phyloP scores from a whole-genome alignment of 2,888 invertebrate genomes.

The Cylloceria caligata region DNA sequence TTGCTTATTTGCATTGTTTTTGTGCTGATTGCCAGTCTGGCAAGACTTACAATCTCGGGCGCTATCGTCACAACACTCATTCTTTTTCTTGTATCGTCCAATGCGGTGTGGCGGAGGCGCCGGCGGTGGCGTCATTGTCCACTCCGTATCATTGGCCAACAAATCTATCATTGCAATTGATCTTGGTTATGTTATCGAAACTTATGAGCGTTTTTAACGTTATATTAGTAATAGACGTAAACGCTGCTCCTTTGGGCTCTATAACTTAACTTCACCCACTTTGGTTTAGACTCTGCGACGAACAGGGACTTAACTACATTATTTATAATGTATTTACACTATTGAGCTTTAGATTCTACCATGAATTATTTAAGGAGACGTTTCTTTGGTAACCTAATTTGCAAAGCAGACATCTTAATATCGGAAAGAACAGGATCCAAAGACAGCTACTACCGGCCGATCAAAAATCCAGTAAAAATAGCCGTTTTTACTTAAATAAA shows the following conservation, averaged over 20 bases:
- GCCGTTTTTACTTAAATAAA: background rate
- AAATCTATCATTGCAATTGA: slow-evolving; percentile 78
- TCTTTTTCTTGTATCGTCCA: slow-evolving; percentile 84
- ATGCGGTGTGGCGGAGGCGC: slow-evolving; percentile 78
- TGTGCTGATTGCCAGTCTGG: slow-evolving; percentile 69
- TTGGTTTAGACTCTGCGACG: slow-evolving; percentile 45
- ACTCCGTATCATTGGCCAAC: slow-evolving; percentile 82
- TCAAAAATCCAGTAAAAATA: slow-evolving; percentile 1
- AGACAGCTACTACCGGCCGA: slow-evolving; percentile 45
- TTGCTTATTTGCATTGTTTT: slow-evolving; percentile 68
- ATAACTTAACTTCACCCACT: slow-evolving; percentile 17
- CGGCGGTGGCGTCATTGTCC: slow-evolving; percentile 79
- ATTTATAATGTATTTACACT: slow-evolving; percentile 50
- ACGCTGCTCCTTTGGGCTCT: slow-evolving; percentile 44
- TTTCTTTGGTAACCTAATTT: slow-evolving; percentile 30
- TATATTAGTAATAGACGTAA: slow-evolving; percentile 32
- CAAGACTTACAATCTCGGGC: slow-evolving; percentile 83
- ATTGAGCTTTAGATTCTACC: slow-evolving; percentile 31
- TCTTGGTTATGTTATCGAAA: slow-evolving; percentile 60
- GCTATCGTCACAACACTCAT: slow-evolving; percentile 84
- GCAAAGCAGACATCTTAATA: slow-evolving; percentile 50
- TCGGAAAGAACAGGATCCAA: slow-evolving; percentile 23
- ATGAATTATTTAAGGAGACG: slow-evolving; percentile 25
- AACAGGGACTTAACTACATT: slow-evolving; percentile 43
- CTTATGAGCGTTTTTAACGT: slow-evolving; percentile 27